These are phyloP conservation scores for Masticophis lateralis DNA, from an alignment of 2,797 vertebrate genomes.

Conservation along the genomic window DNA sequence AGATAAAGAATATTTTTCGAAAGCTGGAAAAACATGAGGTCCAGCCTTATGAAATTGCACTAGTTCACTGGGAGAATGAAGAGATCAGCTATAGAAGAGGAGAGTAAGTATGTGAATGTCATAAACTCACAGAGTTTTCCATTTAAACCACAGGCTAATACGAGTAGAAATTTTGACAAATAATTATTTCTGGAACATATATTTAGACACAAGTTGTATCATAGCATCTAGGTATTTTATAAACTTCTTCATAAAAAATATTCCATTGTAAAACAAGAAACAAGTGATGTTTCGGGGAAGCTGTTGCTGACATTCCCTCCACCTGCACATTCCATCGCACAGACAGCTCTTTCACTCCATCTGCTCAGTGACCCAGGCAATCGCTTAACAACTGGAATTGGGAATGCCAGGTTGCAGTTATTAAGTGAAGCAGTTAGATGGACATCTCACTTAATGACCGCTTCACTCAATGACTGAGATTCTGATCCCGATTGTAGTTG, in stretches of 20 bases:
- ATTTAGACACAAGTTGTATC: background rate
- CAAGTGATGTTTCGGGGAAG: background rate
- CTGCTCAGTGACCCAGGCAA: background rate
- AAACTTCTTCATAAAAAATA: background rate
- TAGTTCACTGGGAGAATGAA: slow-evolving; percentile 98
- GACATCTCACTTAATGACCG: background rate
- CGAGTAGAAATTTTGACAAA: background rate
- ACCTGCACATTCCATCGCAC: background rate
- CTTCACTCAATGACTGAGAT: background rate
- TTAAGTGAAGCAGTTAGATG: background rate
- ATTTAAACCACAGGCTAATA: background rate
- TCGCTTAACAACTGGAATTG: background rate
- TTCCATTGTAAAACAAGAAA: background rate
- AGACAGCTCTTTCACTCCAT: background rate
- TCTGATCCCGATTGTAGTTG: background rate
- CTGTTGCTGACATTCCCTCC: background rate
- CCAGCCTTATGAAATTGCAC: slow-evolving; percentile 91
- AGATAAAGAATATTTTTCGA: slow-evolving; percentile 86
- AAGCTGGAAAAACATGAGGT: slow-evolving; percentile 90
- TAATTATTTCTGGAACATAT: background rate
- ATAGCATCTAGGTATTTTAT: background rate
- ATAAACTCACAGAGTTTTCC: background rate
- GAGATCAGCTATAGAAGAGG: slow-evolving; percentile 88
- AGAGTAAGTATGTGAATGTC: slow-evolving; percentile 76
- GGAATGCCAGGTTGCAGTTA: background rate